These are phyloP conservation scores for Yasuhikotakia modesta DNA, from an alignment of 2,797 vertebrate species.

Conservation along the genomic window DNA sequence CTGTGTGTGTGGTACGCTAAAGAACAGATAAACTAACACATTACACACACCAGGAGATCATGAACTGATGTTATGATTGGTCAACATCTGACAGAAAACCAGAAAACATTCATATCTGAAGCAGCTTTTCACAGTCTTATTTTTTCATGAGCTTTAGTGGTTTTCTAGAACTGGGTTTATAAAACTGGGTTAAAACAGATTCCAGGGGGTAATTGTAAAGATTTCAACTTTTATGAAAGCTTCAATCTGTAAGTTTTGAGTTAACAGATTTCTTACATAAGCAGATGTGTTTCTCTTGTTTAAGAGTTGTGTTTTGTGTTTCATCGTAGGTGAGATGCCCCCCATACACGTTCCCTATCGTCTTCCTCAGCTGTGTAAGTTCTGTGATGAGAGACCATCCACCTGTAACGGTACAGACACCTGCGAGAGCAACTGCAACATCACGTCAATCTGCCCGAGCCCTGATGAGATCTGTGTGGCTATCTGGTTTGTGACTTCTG, in stretches of 20 bases:
- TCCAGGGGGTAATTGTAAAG: too few species aligned
- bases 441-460: conserved; percentile 66
- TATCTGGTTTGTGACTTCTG: conserved; percentile 72
- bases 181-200: background rate
- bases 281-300: too few species aligned
- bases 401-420: conserved; percentile 67
- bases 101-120: too few species aligned
- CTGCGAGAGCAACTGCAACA: conserved; percentile 72
- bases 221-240: too few species aligned
- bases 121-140: too few species aligned
- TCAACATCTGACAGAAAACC: too few species aligned
- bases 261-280: too few species aligned
- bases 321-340: conserved; percentile 60
- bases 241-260: too few species aligned
- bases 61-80: too few species aligned
- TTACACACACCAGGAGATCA: conserved; percentile 27
- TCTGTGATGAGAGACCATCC: conserved; percentile 71
- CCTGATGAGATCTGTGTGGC: conserved; percentile 72
- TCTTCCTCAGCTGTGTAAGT: conserved; percentile 69
- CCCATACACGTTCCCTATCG: background rate
- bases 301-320: conserved; percentile 29
- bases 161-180: too few species aligned
- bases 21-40: conserved; percentile 48
- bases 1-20: conserved; percentile 32
- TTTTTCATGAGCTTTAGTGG: too few species aligned